Base-by-base conservation (phyloP, 1,140 invertebrate species). In the Lasioglossum albipes region DNA sequence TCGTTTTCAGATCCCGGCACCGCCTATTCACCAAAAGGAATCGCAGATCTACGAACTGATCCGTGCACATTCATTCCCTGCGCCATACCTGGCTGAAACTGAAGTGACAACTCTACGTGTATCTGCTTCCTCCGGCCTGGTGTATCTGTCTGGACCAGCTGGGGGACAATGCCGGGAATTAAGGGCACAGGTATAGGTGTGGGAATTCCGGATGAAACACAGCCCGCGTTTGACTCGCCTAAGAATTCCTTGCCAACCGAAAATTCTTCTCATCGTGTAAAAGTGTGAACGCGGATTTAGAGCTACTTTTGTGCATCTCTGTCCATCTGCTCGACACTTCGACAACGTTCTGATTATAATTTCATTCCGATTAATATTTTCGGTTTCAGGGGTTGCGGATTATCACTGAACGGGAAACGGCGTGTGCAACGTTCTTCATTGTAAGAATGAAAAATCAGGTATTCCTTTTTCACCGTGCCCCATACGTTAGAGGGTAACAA, bases 111-210 rank as follows among this genome's bases (percentile, higher is more conserved):
- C 77, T 73, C 49, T 41, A 20, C 49, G 64, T 18, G 54, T 52
- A 73, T 81, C 82, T 68, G 64, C 59, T 84, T 66, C 22, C 42
- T 59, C 45, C 45, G 16, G 4, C 42, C 42, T 36, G 45, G 41
- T 54, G 65, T 86, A 75, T 86, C 83, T 86, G 84, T 86, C 75
- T 84, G 61, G 57, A 64, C 61, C 42, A 84, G 75, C 22, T 78
- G 76, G 74, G 68, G 84, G 87, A 91, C 88, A 90, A 89, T 88
- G 84, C 49, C 5, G 62, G 61, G 89, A 90, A 91, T 91, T 89
- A 91, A 88, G 88, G 83, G 68, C 76, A 74, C 62, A 59, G 67
- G 27, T 27, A 52, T 54, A 57, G 67, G 68, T 90, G 85, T 91
- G 84, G 87, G 90, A 91, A 89, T 85, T 27, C 66, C 5, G 75